Conservation (phyloP, 2,797 vertebrate genomes). For the Heteromormyrus szaboi region DNA sequence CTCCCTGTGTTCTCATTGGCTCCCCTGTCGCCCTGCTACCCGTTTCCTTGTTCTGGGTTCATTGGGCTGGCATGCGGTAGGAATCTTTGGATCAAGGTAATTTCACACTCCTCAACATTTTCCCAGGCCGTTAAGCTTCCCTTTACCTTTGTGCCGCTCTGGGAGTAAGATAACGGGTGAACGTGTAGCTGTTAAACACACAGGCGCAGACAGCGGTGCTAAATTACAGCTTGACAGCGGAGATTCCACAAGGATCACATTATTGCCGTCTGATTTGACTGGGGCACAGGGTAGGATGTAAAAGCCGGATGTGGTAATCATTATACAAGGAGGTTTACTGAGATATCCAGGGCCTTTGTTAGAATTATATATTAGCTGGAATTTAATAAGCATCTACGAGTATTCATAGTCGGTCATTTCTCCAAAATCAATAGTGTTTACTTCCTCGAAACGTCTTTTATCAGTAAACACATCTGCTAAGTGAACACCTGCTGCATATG, state of each 20-base stretch:
- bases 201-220: constrained; percentile 46
- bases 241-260: constrained; percentile 61
- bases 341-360: neutral
- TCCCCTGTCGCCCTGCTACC: constrained; percentile 42
- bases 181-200: constrained; percentile 61
- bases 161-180: constrained; percentile 59
- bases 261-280: constrained; percentile 46
- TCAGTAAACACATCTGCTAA: neutral
- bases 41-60: constrained; percentile 69
- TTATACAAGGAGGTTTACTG: constrained; percentile 8
- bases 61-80: constrained; percentile 71
- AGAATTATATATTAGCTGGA: neutral
- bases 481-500: neutral
- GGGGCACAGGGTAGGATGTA: constrained; percentile 42
- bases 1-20: constrained; percentile 59
- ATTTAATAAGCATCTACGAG: neutral
- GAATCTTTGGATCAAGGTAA: constrained; percentile 78
- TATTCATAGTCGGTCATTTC: neutral
- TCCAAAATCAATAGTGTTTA: neutral
- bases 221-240: constrained; percentile 58
- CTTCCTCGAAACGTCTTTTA: neutral
- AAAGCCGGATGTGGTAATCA: constrained; percentile 49
- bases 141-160: constrained; percentile 68
- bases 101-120: constrained; percentile 75
- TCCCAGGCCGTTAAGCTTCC: constrained; percentile 74